Conservation (phyloP, 2,113 vertebrate species). For the Elachura formosa region DNA sequence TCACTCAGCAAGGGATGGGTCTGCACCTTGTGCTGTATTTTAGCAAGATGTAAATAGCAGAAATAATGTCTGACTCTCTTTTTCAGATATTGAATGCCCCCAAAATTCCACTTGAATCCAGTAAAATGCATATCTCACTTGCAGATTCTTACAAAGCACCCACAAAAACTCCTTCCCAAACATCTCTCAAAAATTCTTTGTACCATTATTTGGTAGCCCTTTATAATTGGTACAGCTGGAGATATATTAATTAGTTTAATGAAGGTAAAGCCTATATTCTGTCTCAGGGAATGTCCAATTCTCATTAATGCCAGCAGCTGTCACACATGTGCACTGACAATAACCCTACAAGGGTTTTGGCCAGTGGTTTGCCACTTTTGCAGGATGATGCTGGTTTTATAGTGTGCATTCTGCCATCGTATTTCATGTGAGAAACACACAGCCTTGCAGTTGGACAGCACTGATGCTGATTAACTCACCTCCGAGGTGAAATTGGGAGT, state of each 20-base stretch:
- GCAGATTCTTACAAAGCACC: neutral
- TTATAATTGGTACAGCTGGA: neutral
- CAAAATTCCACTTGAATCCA: conserved; percentile 23
- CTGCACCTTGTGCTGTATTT: conserved; percentile 4
- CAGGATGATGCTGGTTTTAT: neutral
- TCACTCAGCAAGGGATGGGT: neutral
- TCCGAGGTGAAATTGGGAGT: neutral
- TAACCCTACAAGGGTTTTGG: neutral
- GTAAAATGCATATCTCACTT: neutral
- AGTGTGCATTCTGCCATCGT: neutral
- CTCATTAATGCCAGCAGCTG: neutral
- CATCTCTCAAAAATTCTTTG: neutral
- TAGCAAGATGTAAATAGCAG: conserved; percentile 14
- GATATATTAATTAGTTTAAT: neutral
- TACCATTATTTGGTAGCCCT: neutral
- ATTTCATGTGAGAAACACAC: neutral
- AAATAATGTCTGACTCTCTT: conserved; percentile 28
- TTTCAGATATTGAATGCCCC: conserved; percentile 18
- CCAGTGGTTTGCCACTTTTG: neutral
- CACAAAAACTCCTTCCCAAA: conserved; percentile 9
- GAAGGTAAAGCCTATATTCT: neutral
- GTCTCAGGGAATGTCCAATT: neutral
- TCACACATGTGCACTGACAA: neutral
- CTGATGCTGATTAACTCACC: neutral
- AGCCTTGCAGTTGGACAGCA: neutral